Base-by-base conservation (phyloP, 1,140 invertebrate species). In the Drosophila kurseongensis region DNA sequence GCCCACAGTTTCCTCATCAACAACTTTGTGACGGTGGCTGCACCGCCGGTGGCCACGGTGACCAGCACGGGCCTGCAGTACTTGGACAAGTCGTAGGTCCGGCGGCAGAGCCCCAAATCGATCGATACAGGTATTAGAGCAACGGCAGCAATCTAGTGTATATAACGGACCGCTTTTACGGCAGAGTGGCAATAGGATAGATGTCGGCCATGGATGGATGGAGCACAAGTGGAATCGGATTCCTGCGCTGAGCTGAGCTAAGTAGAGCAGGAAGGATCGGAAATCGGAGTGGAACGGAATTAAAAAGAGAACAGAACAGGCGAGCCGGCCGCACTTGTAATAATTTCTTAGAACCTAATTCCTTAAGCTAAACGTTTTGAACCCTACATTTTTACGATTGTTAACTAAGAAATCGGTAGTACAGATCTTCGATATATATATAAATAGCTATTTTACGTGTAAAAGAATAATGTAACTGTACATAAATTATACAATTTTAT, bases 401-500 rank as follows among this genome's bases (percentile, higher is more conserved):
- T 88, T 88, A 89, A 69, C 63, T 83, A 89, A 88, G 83, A 67
- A 79, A 68, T 76, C 77, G 80, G 81, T 76, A 84, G 76, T 76
- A 63, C 62, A 84, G 80, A 85, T 58, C 72, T 75, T 58, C 56
- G 51, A 66, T 63, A 55, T 55, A 73, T 45, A 62, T 62, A 62
- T 52, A 61, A 47, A 72, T 54, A 68, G 65, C 60, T 68, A 54
- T 68, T 66, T 44, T 68, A 44, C 38, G 32, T 86, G 75, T 84
- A 85, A 83, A 52, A 77, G 61, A 48, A 61, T 65, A 82, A 75
- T 78, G 65, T 85, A 85, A 78, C 23, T 85, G 82, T 86, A 86
- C 62, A 86, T 86, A 86, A 76, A 83, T 73, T 78, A 82, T 86
- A 82, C 58, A 88, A 75, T 78, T 86, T 88, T 82, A 78, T 86